Evolutionary conservation across 2,888 invertebrate genomes (phyloP).

Genomic region (Hoplodrina blanda): DNA sequence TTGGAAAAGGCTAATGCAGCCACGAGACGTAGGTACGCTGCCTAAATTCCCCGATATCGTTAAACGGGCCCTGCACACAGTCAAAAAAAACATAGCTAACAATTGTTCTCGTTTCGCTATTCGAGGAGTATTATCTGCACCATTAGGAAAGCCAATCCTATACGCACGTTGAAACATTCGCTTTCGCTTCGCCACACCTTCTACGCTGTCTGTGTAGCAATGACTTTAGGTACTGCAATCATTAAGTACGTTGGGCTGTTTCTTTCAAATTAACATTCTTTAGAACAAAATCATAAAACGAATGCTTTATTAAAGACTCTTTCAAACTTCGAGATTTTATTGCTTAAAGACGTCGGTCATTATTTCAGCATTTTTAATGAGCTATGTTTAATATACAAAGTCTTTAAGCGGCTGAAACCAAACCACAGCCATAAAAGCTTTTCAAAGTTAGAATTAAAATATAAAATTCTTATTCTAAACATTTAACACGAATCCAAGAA

Average conservation of each 20-base stretch:
- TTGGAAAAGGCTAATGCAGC: no score
- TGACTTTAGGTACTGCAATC: conserved; percentile 12
- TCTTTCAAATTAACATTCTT: conserved; percentile 22
- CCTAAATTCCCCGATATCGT: no score
- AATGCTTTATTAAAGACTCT: conserved; percentile 14
- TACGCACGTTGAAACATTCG: conserved; percentile 7
- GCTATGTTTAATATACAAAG: conserved; percentile 3
- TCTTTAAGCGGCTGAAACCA: not conserved
- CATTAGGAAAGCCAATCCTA: not conserved
- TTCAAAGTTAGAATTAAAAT: not conserved
- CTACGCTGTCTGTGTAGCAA: not conserved
- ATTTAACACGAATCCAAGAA: conserved; percentile 24
- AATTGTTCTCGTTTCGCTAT: conserved; percentile 6
- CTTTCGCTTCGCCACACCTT: conserved; percentile 4
- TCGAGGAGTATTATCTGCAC: not conserved
- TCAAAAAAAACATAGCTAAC: not conserved
- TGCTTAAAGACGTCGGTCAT: conserved; percentile 9
- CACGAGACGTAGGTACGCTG: no score
- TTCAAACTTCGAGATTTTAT: conserved; percentile 17
- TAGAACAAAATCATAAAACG: conserved; percentile 17
- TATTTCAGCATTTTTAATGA: conserved; percentile 13
- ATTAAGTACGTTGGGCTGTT: not conserved
- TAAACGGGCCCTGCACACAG: not conserved
- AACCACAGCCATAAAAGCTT: not conserved
- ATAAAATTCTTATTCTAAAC: conserved; percentile 5